These are phyloP conservation scores for Schizopygopsis pylzovi DNA, from an alignment of 2,797 vertebrate genomes.

Conservation along the genomic window DNA sequence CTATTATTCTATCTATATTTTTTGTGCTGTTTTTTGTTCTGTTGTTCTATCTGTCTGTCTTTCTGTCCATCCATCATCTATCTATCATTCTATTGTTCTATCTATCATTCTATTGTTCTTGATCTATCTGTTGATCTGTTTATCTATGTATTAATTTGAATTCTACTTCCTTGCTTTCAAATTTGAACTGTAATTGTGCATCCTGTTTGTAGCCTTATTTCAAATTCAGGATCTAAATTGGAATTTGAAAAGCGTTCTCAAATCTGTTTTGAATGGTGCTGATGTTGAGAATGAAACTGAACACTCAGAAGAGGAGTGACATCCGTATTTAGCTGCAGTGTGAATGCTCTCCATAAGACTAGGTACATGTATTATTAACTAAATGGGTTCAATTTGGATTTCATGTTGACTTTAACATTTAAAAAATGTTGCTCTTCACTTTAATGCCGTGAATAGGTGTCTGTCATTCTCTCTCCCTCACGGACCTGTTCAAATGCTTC, in stretches of 20 bases:
- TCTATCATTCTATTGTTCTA: neutral
- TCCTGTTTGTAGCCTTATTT: neutral
- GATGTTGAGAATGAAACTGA: neutral
- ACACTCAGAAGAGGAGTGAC: neutral
- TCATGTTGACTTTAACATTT: neutral
- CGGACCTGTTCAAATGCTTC: slow-evolving; percentile 37
- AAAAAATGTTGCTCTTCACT: neutral
- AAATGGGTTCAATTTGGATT: slow-evolving; percentile 17
- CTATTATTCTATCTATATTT: neutral
- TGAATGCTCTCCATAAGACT: neutral
- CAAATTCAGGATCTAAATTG: neutral
- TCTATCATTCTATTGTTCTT: neutral
- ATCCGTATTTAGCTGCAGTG: neutral
- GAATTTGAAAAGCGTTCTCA: neutral
- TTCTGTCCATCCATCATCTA: neutral
- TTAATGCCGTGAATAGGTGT: neutral
- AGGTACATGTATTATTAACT: neutral
- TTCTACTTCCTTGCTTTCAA: neutral
- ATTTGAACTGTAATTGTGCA: neutral
- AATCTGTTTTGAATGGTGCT: neutral
- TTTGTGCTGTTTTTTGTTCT: neutral
- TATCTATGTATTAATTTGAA: neutral
- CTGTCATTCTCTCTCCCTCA: slow-evolving; percentile 14
- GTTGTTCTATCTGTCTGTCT: neutral
- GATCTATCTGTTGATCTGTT: neutral